Percentiles rank a stretch among this genome's conserved stretches.
phyloP scores from a whole-genome alignment of 2,797 vertebrate genomes.

The Tolypeutes matacus region DNA sequence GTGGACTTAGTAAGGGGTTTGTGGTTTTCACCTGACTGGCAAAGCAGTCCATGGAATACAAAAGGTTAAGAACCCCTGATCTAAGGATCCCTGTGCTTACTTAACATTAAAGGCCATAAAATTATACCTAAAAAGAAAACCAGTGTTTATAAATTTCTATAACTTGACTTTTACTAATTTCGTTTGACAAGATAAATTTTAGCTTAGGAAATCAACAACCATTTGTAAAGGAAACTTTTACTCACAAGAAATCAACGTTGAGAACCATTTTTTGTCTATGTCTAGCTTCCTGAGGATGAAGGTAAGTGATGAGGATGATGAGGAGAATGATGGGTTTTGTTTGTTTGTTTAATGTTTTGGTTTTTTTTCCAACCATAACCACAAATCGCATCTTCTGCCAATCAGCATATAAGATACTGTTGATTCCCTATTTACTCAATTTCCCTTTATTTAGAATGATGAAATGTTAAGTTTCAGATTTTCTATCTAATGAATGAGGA shows the following conservation, averaged over 20 bases:
- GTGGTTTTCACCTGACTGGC: not conserved
- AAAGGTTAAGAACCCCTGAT: no score
- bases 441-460: not conserved
- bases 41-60: no score
- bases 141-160: conserved; percentile 2
- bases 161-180: conserved; percentile 30
- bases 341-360: not conserved
- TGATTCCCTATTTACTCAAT: not conserved
- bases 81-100: not conserved
- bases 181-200: conserved; percentile 18
- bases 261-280: not conserved
- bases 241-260: not conserved
- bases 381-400: not conserved
- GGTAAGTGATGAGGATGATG: not conserved
- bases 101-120: not conserved
- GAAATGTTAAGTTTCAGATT: not conserved
- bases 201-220: not conserved
- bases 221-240: not conserved
- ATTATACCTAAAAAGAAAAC: not conserved
- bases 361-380: not conserved
- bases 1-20: not conserved
- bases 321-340: not conserved
- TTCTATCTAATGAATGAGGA: not conserved
- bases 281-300: not conserved
- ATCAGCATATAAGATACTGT: not conserved